A percentile compares a stretch with the other conserved stretches of the same genome.
Evolutionary conservation across 2,888 invertebrate genomes (phyloP).

Genomic region (Cheiracanthium punctorium): DNA sequence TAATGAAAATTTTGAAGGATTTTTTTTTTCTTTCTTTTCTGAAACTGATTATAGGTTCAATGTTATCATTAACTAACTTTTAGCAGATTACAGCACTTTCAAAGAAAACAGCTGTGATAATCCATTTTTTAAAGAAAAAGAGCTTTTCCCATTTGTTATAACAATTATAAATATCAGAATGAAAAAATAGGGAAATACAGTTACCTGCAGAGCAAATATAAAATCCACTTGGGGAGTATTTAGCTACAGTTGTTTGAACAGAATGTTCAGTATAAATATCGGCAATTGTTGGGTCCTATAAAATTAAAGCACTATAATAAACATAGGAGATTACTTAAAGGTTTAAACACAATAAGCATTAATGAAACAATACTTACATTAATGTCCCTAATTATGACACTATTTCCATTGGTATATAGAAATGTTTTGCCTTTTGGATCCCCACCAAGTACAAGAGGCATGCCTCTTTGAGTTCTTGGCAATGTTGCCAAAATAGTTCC

Average conservation of each 20-base stretch:
- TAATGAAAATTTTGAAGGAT: no score
- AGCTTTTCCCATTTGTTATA: no score
- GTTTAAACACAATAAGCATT: neutral
- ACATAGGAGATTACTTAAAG: neutral
- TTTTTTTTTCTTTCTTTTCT: no score
- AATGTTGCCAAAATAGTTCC: constrained; percentile 86
- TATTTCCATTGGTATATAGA: constrained; percentile 97
- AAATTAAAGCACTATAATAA: neutral
- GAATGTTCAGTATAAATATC: constrained; percentile 99
- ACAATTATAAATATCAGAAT: no score
- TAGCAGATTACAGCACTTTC: no score
- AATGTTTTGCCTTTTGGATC: constrained; percentile 98
- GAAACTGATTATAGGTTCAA: no score
- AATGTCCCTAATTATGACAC: constrained; percentile 96
- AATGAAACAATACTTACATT: constrained; percentile 80
- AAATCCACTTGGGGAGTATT: constrained; percentile 97
- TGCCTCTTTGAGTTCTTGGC: constrained; percentile 95
- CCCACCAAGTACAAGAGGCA: constrained; percentile 93
- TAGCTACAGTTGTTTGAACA: constrained; percentile 94
- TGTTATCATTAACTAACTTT: no score
- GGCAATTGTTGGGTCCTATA: constrained; percentile 90
- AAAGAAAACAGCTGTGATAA: no score
- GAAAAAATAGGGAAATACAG: no score
- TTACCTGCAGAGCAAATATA: constrained; percentile 98
- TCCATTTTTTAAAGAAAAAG: no score